Evolutionary conservation across 1,140 invertebrate species (phyloP), one percentile per base, ranked within the genome.

Genomic region (Tetragonula clypearis): DNA sequence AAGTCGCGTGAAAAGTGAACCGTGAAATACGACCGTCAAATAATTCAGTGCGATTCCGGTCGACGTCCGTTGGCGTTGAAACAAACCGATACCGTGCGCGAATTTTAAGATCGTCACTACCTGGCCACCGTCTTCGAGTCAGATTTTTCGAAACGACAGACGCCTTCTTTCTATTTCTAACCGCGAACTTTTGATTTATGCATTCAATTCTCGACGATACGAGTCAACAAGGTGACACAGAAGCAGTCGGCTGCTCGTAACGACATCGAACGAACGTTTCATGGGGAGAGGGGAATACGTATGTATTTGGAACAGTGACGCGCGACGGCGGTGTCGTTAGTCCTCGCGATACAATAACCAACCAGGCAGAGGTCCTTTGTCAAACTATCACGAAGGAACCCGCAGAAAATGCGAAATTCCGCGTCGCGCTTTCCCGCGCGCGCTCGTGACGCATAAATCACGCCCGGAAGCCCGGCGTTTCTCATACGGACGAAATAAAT

Each of bases 401-500:
- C 53, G 73, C 73, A 41, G 65, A 69, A 69, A 66, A 53, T 58
- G 80, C 49, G 58, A 79, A 65, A 84, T 72, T 84, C 49, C 76
- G 56, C 53, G 74, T 30, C 60, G 55, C 56, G 55, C 66, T 79
- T 83, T 69, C 62, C 75, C 62, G 73, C 65, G 26, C 19, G 73
- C 65, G 26, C 14, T 30, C 58, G 30, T 11, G 17, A 17, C 21
- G 55, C 56, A 72, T 84, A 79, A 84, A 79, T 84, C 82, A 84
- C 19, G 41, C 30, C 49, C 35, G 82, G 21, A 56, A 79, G 65
- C 68, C 11, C 26, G 68, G 21, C 77, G 58, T 84, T 84, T 72
- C 77, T 72, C 35, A 23, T 49, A 30, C 74, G 53, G 30, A 26
- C 76, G 68, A 79, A 79, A 84, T 84, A 84, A 84, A 84, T 84